Evolutionary conservation across 2,797 vertebrate genomes (phyloP).

Genomic region (Echiichthys vipera): DNA sequence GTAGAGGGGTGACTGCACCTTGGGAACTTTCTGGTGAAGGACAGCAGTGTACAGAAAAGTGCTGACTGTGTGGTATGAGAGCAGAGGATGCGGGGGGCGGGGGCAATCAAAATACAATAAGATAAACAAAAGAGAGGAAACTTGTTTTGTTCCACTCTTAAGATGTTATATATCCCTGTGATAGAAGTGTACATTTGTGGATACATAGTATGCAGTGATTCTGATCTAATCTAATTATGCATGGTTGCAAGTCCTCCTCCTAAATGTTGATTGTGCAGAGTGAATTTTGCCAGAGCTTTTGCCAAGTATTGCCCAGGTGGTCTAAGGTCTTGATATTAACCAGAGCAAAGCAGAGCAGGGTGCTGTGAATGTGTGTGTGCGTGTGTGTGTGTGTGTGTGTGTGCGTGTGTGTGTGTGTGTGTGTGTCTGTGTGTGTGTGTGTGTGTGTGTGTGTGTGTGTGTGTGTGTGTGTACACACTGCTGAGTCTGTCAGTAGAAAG

Average conservation of each 20-base stretch:
- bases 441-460: constrained; percentile 20
- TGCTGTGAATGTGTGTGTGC: background rate
- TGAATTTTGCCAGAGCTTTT: constrained; percentile 1
- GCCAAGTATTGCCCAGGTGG: constrained; percentile 6
- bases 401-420: constrained; percentile 11
- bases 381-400: constrained; percentile 3
- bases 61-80: background rate
- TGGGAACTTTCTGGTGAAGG: constrained; percentile 21
- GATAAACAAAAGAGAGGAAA: constrained; percentile 3
- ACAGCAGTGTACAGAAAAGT: constrained; percentile 9
- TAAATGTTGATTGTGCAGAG: constrained; percentile 22
- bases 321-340: constrained; percentile 20
- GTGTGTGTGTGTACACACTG: no score
- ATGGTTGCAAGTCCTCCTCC: background rate
- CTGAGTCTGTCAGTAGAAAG: constrained; percentile 23
- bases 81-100: background rate
- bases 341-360: constrained; percentile 5
- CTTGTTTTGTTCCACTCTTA: background rate
- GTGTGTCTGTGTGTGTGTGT: background rate
- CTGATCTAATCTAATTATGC: constrained; percentile 12
- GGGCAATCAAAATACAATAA: background rate
- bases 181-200: background rate
- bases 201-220: constrained; percentile 2
- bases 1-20: constrained; percentile 2
- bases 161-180: constrained; percentile 1